phyloP scores from a whole-genome alignment of 2,797 vertebrate genomes.

The Sylvia borin region DNA sequence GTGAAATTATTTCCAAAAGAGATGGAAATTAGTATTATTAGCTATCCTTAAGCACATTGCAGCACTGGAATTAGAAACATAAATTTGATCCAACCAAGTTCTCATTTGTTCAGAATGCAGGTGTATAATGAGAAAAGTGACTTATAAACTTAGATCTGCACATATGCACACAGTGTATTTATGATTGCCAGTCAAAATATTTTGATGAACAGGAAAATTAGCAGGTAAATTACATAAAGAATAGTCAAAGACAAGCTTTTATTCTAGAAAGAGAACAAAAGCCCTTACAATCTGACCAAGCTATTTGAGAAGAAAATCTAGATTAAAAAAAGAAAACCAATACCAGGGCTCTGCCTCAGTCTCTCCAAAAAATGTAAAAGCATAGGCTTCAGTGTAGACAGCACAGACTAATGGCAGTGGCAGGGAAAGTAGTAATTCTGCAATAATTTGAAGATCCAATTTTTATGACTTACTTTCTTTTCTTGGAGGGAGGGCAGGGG shows the following conservation, averaged over 20 bases:
- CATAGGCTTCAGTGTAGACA: not conserved
- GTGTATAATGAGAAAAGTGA: not conserved
- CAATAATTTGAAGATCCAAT: not conserved
- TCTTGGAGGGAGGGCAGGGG: not conserved
- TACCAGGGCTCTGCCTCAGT: not conserved
- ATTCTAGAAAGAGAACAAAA: not conserved
- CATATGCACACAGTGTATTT: not conserved
- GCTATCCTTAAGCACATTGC: not conserved
- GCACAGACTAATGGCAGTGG: not conserved
- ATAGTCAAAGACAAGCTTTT: not conserved
- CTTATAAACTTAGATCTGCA: not conserved
- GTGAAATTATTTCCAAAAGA: not conserved
- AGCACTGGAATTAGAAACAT: not conserved
- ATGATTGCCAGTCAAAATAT: not conserved
- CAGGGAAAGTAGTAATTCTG: not conserved
- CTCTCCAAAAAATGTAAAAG: not conserved
- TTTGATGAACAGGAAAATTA: conserved; percentile 13
- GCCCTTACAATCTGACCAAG: not conserved
- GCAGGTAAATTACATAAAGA: not conserved
- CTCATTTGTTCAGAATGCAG: not conserved
- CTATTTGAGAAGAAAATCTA: not conserved
- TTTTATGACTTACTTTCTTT: not conserved
- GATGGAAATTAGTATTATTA: not conserved
- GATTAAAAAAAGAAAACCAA: not conserved
- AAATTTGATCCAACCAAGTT: not conserved